Conservation (phyloP, 2,888 invertebrate species). For the Drosophila melanocephala region DNA sequence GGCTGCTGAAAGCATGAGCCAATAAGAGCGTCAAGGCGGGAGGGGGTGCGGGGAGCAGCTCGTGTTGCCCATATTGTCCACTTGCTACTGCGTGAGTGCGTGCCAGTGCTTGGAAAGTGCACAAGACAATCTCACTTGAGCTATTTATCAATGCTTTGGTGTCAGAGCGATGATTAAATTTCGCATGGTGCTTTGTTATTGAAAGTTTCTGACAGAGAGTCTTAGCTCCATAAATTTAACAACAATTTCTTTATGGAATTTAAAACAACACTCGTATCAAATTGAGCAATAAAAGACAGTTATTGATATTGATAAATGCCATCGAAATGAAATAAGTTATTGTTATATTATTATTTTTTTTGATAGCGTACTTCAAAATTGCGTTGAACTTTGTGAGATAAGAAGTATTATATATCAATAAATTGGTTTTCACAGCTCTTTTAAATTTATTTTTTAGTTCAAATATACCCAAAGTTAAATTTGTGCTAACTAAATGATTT, state of each 20-base stretch:
- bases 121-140: slow-evolving; percentile 67
- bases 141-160: slow-evolving; percentile 67
- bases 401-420: not conserved
- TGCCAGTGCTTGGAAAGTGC: slow-evolving; percentile 44
- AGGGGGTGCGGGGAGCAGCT: not conserved
- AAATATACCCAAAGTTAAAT: slow-evolving; percentile 8
- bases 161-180: slow-evolving; percentile 55
- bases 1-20: slow-evolving; percentile 46
- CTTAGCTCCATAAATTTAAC: slow-evolving; percentile 38
- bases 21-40: slow-evolving; percentile 14
- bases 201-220: slow-evolving; percentile 41
- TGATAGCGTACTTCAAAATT: not conserved
- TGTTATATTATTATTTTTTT: not conserved
- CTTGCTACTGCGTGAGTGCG: slow-evolving; percentile 54
- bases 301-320: slow-evolving; percentile 16
- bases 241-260: slow-evolving; percentile 32
- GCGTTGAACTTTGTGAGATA: not conserved
- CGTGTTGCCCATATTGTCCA: slow-evolving; percentile 49
- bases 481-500: slow-evolving; percentile 36
- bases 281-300: slow-evolving; percentile 36
- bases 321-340: slow-evolving; percentile 5
- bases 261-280: slow-evolving; percentile 16
- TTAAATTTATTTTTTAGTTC: not conserved
- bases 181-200: slow-evolving; percentile 51
- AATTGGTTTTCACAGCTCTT: not conserved